Percentiles rank a stretch among this genome's conserved stretches.
Conservation (phyloP, 1,140 invertebrate genomes). For the Maniola jurtina region DNA sequence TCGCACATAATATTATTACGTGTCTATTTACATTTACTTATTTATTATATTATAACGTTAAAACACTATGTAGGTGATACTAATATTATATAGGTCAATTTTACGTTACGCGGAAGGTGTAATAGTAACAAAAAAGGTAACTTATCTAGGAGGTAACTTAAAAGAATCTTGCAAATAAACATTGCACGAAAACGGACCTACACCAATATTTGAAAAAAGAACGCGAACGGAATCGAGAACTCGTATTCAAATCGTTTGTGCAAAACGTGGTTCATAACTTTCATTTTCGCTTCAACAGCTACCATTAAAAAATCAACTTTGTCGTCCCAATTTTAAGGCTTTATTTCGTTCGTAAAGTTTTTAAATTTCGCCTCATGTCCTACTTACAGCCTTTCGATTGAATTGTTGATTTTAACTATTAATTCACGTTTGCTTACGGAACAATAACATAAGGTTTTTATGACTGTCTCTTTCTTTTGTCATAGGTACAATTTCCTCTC, state of each 20-base stretch:
- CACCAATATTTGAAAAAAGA: slow-evolving; percentile 34
- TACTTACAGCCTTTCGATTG: slow-evolving; percentile 64
- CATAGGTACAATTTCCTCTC: too few relatives aligned
- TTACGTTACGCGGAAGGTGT: too few relatives aligned
- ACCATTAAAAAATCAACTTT: slow-evolving; percentile 34
- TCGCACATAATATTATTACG: too few relatives aligned
- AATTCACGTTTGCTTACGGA: slow-evolving; percentile 49
- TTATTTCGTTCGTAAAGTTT: slow-evolving; percentile 29
- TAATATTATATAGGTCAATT: too few relatives aligned
- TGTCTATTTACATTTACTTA: too few relatives aligned
- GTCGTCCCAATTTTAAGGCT: slow-evolving; percentile 19
- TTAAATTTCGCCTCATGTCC: slow-evolving; percentile 67
- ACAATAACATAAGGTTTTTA: slow-evolving; percentile 47
- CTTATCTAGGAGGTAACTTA: background rate
- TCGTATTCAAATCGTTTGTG: slow-evolving; percentile 70
- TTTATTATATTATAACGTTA: too few relatives aligned
- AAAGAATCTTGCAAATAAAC: slow-evolving; percentile 12
- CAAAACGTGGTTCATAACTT: slow-evolving; percentile 69
- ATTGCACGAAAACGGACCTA: slow-evolving; percentile 25
- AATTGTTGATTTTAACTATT: slow-evolving; percentile 70
- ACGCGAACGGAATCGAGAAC: slow-evolving; percentile 51
- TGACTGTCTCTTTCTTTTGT: slow-evolving; percentile 24
- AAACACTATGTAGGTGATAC: too few relatives aligned
- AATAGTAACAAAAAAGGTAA: background rate
- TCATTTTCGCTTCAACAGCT: slow-evolving; percentile 57